Conservation (phyloP, 2,888 invertebrate species). For the Drosophila nigricruria region DNA sequence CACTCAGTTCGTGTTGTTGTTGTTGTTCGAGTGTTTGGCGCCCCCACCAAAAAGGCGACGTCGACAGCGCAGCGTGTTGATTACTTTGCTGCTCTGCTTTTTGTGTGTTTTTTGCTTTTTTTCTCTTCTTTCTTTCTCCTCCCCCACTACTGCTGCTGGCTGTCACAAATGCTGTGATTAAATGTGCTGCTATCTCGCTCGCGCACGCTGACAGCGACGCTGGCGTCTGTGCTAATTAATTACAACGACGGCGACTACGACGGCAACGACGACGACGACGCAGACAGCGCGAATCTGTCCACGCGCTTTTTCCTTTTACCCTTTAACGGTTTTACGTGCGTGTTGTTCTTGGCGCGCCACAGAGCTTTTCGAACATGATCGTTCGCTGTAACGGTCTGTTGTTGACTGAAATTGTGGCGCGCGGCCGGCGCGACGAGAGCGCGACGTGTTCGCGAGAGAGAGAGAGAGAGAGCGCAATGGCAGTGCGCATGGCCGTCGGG, state of each 20-base stretch:
- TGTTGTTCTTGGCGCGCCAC: slow-evolving; percentile 57
- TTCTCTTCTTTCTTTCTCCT: slow-evolving; percentile 18
- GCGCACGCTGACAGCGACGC: slow-evolving; percentile 61
- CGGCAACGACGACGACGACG: slow-evolving; percentile 27
- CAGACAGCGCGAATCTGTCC: slow-evolving; percentile 50
- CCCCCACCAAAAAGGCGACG: slow-evolving; percentile 58
- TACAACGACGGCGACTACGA: slow-evolving; percentile 53
- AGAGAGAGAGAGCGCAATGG: slow-evolving; percentile 21
- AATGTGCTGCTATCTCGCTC: slow-evolving; percentile 61
- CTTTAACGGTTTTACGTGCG: slow-evolving; percentile 42
- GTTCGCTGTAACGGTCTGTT: slow-evolving; percentile 83
- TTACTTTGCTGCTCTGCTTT: slow-evolving; percentile 57
- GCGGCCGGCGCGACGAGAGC: slow-evolving; percentile 59
- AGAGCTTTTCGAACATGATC: slow-evolving; percentile 79
- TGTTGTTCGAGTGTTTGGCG: slow-evolving; percentile 50
- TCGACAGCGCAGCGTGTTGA: slow-evolving; percentile 72
- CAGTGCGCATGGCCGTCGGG: slow-evolving; percentile 41
- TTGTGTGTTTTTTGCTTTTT: slow-evolving; percentile 17
- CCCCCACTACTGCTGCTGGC: slow-evolving; percentile 30
- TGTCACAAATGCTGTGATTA: slow-evolving; percentile 66
- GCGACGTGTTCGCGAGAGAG: slow-evolving; percentile 19
- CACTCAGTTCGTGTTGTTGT: slow-evolving; percentile 47
- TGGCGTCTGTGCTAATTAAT: slow-evolving; percentile 70
- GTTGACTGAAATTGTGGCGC: slow-evolving; percentile 75
- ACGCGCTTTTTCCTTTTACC: slow-evolving; percentile 53